Percentiles rank a stretch among this genome's conserved stretches.
Conservation (phyloP, 2,888 invertebrate species). For the Isoperla grammatica region DNA sequence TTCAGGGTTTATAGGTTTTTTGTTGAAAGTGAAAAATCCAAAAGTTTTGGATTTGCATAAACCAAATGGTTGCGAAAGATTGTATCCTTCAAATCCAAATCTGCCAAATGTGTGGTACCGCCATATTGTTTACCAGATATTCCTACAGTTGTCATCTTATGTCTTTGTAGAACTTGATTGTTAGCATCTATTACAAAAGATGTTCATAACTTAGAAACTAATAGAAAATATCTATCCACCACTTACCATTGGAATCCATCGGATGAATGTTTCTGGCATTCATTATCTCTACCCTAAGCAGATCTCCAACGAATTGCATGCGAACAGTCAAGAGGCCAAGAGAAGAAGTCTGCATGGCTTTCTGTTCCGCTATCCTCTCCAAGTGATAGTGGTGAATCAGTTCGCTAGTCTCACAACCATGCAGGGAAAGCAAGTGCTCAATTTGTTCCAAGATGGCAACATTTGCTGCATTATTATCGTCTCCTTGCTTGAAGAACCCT, state of each 20-base stretch:
- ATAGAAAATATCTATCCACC: too few species aligned
- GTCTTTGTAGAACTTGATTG: too few species aligned
- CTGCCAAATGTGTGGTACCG: too few species aligned
- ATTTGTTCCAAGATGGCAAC: conserved; percentile 42
- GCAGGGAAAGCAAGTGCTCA: conserved; percentile 67
- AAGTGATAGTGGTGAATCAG: conserved; percentile 76
- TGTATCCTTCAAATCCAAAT: too few species aligned
- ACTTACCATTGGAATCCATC: conserved; percentile 80
- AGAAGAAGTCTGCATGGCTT: conserved; percentile 54
- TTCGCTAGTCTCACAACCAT: conserved; percentile 81
- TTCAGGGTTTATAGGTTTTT: too few species aligned
- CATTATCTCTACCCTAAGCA: conserved; percentile 75
- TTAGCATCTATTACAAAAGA: too few species aligned
- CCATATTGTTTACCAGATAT: too few species aligned
- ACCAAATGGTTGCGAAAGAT: too few species aligned
- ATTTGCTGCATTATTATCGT: conserved; percentile 40
- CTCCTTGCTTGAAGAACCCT: conserved; percentile 73
- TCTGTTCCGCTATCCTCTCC: conserved; percentile 60
- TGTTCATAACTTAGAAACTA: too few species aligned
- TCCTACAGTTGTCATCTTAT: too few species aligned
- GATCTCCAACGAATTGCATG: conserved; percentile 63
- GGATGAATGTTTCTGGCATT: conserved; percentile 83
- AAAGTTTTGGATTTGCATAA: too few species aligned
- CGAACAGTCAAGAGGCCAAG: conserved; percentile 75
- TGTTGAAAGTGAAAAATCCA: too few species aligned